phyloP scores from a whole-genome alignment of 2,113 vertebrate genomes.

The Tor tambroides region DNA sequence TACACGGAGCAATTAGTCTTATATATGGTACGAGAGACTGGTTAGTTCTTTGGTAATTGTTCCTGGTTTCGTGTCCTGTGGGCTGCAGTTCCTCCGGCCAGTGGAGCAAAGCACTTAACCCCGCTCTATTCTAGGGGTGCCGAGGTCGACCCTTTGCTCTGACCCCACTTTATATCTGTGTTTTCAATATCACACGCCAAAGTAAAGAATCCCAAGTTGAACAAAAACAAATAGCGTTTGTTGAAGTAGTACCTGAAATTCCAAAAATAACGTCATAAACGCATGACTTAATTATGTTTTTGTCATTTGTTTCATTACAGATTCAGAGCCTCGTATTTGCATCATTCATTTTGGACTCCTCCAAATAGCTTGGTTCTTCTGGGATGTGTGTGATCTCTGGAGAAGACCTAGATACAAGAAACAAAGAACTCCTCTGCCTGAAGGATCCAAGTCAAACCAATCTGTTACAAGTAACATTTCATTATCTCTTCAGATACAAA shows the following conservation, averaged over 20 bases:
- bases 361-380: slow-evolving; percentile 23
- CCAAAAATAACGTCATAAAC: neutral
- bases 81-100: neutral
- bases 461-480: slow-evolving; percentile 67
- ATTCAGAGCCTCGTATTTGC: neutral
- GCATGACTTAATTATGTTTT: neutral
- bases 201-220: neutral
- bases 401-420: slow-evolving; percentile 29
- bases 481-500: slow-evolving; percentile 69
- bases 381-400: slow-evolving; percentile 23
- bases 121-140: neutral
- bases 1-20: slow-evolving; percentile 14
- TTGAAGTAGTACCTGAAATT: neutral
- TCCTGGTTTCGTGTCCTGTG: neutral
- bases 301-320: slow-evolving; percentile 38
- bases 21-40: neutral
- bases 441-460: slow-evolving; percentile 60
- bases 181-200: neutral
- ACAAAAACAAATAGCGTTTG: neutral
- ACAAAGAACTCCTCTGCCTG: slow-evolving; percentile 57
- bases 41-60: neutral
- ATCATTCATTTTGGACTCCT: slow-evolving; percentile 52
- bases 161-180: neutral
- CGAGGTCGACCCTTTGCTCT: neutral
- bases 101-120: neutral